Evolutionary conservation across 2,113 vertebrate species (phyloP).

Genomic region (Benitochromis conjunctus): DNA sequence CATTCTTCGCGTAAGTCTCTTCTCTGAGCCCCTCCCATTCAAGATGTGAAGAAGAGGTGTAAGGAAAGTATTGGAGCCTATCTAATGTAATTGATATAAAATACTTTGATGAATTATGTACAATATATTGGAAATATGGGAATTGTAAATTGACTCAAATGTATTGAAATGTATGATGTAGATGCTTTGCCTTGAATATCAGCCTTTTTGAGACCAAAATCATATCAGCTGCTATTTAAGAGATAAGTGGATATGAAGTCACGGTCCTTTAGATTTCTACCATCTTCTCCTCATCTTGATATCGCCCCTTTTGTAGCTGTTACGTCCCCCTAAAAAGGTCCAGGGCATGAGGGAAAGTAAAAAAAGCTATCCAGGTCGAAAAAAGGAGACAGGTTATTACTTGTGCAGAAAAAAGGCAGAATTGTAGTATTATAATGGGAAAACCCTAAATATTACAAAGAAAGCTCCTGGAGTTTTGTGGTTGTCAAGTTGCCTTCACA

Average conservation of each 20-base stretch:
- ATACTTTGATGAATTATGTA: not conserved
- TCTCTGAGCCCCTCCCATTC: not conserved
- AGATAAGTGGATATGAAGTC: not conserved
- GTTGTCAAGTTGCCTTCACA: not conserved
- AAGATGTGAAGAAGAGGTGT: not conserved
- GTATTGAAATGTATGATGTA: not conserved
- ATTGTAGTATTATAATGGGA: not conserved
- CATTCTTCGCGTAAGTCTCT: not conserved
- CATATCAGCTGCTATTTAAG: not conserved
- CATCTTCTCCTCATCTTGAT: not conserved
- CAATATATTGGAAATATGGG: not conserved
- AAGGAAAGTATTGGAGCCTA: not conserved
- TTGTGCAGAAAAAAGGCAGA: not conserved
- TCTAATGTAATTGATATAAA: not conserved
- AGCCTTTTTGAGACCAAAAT: not conserved
- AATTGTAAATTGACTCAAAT: not conserved
- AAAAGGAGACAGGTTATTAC: not conserved
- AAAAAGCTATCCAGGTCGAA: no score
- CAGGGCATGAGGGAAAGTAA: no score
- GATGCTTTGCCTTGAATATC: not conserved
- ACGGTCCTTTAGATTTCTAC: not conserved
- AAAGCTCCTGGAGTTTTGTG: not conserved
- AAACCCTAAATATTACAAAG: not conserved
- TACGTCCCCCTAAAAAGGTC: no score
- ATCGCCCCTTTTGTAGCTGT: not conserved